A percentile compares a stretch with the other conserved stretches of the same genome.
Evolutionary conservation across 2,888 invertebrate species (phyloP).

Genomic region (Psylliodes chrysocephalus): DNA sequence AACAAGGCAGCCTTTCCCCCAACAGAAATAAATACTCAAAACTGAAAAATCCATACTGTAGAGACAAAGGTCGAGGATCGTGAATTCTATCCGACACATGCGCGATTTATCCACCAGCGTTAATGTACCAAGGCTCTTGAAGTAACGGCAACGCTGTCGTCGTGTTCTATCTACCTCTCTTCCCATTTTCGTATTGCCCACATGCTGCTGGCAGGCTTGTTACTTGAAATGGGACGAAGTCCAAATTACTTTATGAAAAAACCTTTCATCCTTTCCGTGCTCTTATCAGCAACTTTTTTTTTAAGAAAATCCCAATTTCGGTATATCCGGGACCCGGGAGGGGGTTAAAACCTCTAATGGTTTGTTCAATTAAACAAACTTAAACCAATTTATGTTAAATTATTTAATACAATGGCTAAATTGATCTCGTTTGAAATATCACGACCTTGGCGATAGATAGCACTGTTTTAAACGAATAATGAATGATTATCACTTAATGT

Average conservation of each 20-base stretch:
- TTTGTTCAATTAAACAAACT: too few species aligned
- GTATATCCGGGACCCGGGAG: not conserved
- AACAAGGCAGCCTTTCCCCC: not conserved
- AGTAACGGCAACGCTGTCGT: constrained; percentile 38
- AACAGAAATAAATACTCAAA: constrained; percentile 26
- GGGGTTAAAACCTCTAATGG: not conserved
- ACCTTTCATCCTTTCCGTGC: not conserved
- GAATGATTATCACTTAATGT: too few species aligned
- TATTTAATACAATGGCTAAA: too few species aligned
- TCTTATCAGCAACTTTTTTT: constrained; percentile 7
- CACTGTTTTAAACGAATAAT: too few species aligned
- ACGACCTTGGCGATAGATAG: too few species aligned
- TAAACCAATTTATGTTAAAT: too few species aligned
- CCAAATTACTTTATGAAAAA: constrained; percentile 37
- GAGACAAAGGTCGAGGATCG: constrained; percentile 37
- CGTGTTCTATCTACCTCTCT: constrained; percentile 36
- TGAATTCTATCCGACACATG: constrained; percentile 25
- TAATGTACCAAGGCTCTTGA: constrained; percentile 24
- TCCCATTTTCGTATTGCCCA: constrained; percentile 16
- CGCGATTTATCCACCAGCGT: constrained; percentile 21
- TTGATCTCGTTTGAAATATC: too few species aligned
- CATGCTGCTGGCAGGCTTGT: constrained; percentile 18
- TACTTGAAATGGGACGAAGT: constrained; percentile 38
- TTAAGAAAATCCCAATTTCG: constrained; percentile 8
- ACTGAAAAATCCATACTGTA: constrained; percentile 43